phyloP scores from a whole-genome alignment of 1,140 invertebrate species.

The Apis dorsata region DNA sequence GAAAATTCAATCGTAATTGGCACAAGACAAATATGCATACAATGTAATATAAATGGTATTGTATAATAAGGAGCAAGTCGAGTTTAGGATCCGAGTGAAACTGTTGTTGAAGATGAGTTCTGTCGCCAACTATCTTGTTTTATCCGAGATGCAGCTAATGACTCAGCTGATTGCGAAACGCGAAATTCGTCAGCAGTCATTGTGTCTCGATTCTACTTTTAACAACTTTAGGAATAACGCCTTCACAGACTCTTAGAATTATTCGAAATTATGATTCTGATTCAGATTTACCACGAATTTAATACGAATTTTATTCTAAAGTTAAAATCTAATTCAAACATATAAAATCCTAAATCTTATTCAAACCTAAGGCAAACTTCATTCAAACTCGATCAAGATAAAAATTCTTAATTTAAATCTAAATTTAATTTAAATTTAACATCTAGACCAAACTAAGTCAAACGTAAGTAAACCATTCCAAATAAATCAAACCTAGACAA shows the following conservation, averaged over 20 bases:
- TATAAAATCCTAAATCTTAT: background rate
- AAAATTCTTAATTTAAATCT: background rate
- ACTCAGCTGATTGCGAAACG: slow-evolving; percentile 32
- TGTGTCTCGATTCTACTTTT: slow-evolving; percentile 47
- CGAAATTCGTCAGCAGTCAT: slow-evolving; percentile 35
- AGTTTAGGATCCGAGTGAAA: background rate
- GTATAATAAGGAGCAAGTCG: background rate
- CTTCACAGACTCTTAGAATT: background rate
- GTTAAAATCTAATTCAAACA: background rate
- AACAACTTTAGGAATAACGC: background rate
- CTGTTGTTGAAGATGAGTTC: slow-evolving; percentile 15
- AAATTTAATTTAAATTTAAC: too few species aligned
- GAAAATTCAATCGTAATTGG: too few species aligned
- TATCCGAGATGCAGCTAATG: slow-evolving; percentile 10
- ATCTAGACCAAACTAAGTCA: too few species aligned
- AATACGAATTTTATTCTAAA: background rate
- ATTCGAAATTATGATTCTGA: background rate
- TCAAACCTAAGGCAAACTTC: background rate
- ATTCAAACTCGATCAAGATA: background rate
- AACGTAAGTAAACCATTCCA: too few species aligned
- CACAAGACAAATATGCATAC: too few species aligned
- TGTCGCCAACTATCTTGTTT: slow-evolving; percentile 18
- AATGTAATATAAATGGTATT: too few species aligned
- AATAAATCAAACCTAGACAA: too few species aligned
- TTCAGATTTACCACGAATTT: background rate